A percentile compares a stretch with the other conserved stretches of the same genome.
Conservation (phyloP, 2,888 invertebrate genomes). For the Eudemis profundana region DNA sequence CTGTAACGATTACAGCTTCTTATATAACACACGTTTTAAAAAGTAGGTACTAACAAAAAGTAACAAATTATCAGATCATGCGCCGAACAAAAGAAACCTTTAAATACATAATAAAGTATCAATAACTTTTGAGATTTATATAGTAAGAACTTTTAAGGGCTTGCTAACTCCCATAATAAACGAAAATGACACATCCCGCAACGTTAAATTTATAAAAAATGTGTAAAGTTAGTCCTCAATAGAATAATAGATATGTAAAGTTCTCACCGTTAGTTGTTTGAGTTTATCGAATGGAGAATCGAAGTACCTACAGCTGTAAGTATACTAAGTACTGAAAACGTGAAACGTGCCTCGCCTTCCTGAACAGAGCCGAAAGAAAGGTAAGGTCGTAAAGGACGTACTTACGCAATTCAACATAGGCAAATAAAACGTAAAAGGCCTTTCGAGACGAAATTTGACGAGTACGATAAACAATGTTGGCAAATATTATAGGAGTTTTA, state of each 20-base stretch:
- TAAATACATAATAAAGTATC: neutral
- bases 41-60: neutral
- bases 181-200: neutral
- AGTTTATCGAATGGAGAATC: conserved; percentile 33
- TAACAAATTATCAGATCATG: neutral
- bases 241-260: conserved; percentile 5
- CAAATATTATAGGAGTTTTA: conserved; percentile 1
- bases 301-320: conserved; percentile 1
- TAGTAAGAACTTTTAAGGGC: neutral
- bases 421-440: conserved; percentile 31
- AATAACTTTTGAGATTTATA: neutral
- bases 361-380: conserved; percentile 29
- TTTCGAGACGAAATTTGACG: conserved; percentile 33
- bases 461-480: conserved; percentile 21
- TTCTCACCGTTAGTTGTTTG: conserved; percentile 16
- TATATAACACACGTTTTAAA: neutral
- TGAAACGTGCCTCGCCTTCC: conserved; percentile 33
- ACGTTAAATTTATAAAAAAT: conserved; percentile 5
- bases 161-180: neutral
- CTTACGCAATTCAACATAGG: conserved; percentile 36
- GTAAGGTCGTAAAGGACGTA: conserved; percentile 37
- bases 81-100: neutral
- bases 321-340: conserved; percentile 4
- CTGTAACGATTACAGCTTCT: too few species aligned
- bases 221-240: neutral